Conservation (phyloP, 23 tunicate species). For the Corella eumyota region DNA sequence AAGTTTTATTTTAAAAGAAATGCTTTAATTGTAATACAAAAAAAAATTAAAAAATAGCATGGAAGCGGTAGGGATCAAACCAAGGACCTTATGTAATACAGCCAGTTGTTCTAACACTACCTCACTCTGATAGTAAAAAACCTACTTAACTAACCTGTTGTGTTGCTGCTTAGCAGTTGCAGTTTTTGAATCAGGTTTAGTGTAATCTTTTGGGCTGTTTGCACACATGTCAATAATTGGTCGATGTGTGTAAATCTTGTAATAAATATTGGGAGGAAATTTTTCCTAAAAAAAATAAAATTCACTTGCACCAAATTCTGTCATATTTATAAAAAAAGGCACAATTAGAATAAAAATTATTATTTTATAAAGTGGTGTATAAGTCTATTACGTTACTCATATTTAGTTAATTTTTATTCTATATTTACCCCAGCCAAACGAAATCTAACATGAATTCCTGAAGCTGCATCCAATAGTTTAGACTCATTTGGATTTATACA, state of each 20-base stretch:
- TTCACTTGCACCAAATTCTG: not conserved
- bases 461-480: constrained; percentile 82
- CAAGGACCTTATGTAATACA: no score
- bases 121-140: no score
- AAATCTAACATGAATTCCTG: constrained; percentile 75
- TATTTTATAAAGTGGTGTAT: not conserved
- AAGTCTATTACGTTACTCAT: not conserved
- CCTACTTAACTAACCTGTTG: constrained; percentile 69
- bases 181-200: constrained; percentile 33
- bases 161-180: constrained; percentile 35
- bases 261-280: constrained; percentile 90
- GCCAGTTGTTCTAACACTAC: no score
- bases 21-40: no score
- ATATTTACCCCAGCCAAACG: constrained; percentile 82
- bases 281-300: constrained; percentile 50
- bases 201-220: constrained; percentile 94
- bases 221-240: constrained; percentile 89
- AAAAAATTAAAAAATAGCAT: no score
- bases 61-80: no score
- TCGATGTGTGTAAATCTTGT: constrained; percentile 92
- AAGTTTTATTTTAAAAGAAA: no score
- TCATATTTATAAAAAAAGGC: constrained; percentile 3
- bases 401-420: no score
- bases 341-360: not conserved
- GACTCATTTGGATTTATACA: constrained; percentile 94